These are phyloP conservation scores for Cygnus atratus DNA, from an alignment of 2,113 vertebrate genomes.

Conservation along the genomic window DNA sequence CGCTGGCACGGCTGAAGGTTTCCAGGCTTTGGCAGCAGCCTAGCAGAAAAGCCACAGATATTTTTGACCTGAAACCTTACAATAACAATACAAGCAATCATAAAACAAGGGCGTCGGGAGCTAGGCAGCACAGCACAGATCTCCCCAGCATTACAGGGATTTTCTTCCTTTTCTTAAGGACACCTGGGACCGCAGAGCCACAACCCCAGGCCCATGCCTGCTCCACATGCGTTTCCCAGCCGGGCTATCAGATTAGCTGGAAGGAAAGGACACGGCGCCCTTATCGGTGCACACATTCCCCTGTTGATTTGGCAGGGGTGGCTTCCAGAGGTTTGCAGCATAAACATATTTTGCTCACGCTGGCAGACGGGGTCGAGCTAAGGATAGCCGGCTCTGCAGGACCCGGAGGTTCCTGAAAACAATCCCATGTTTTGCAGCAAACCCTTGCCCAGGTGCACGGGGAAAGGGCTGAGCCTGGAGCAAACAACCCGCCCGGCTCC, in stretches of 20 bases:
- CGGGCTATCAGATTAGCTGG: not conserved
- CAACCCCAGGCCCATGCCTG: no score
- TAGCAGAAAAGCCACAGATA: not conserved
- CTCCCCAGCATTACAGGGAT: no score
- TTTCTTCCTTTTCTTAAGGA: no score
- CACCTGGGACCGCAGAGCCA: no score
- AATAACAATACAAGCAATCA: not conserved
- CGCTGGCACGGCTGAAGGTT: conserved; percentile 17
- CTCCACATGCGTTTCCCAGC: no score
- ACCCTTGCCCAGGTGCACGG: no score
- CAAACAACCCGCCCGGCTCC: not conserved
- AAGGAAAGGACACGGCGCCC: not conserved
- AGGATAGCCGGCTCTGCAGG: not conserved
- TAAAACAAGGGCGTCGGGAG: not conserved
- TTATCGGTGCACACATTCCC: not conserved
- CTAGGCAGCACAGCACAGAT: not conserved
- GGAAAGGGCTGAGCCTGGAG: not conserved
- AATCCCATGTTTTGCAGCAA: not conserved
- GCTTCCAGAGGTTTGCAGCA: not conserved
- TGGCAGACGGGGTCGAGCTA: not conserved
- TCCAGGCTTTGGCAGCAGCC: conserved; percentile 43
- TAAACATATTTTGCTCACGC: conserved; percentile 46
- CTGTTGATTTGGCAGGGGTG: not conserved
- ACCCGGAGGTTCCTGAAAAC: not conserved
- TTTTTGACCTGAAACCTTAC: not conserved